phyloP scores from a whole-genome alignment of 2,797 vertebrate species.

The Ctenopoma multispine region DNA sequence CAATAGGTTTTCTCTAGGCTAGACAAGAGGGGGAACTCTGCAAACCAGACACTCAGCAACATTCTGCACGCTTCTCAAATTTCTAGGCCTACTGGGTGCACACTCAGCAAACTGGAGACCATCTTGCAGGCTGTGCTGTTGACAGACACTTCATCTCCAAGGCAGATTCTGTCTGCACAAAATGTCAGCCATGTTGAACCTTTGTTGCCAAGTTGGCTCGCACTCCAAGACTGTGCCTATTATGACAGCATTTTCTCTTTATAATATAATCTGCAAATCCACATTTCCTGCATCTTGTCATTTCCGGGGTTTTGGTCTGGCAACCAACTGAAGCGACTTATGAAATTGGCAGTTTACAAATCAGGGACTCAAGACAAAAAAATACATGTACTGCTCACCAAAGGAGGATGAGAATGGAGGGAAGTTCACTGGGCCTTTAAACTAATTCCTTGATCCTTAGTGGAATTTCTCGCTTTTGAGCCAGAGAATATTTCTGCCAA shows the following conservation, averaged over 20 bases:
- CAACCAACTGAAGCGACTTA: slow-evolving; percentile 46
- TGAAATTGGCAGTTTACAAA: slow-evolving; percentile 47
- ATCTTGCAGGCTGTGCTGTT: slow-evolving; percentile 50
- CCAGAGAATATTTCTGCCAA: slow-evolving; percentile 38
- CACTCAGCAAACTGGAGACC: slow-evolving; percentile 69
- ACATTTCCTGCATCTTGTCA: slow-evolving; percentile 38
- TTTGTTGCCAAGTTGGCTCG: slow-evolving; percentile 31
- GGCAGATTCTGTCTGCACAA: slow-evolving; percentile 49
- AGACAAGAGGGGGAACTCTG: slow-evolving; percentile 28
- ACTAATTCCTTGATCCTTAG: slow-evolving; percentile 51
- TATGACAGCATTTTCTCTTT: slow-evolving; percentile 18
- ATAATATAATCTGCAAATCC: slow-evolving; percentile 41
- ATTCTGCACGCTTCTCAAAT: slow-evolving; percentile 69
- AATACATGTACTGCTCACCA: slow-evolving; percentile 24
- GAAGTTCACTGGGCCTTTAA: slow-evolving; percentile 38
- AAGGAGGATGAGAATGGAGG: slow-evolving; percentile 37
- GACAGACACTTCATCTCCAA: slow-evolving; percentile 65
- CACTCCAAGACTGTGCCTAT: slow-evolving; percentile 32
- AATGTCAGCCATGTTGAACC: slow-evolving; percentile 54
- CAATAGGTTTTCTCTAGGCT: slow-evolving; percentile 39
- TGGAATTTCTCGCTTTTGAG: slow-evolving; percentile 43
- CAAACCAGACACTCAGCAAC: slow-evolving; percentile 65
- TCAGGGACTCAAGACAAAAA: slow-evolving; percentile 37
- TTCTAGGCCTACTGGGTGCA: slow-evolving; percentile 65
- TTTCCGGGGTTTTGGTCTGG: slow-evolving; percentile 51